Conservation (phyloP, 2,113 vertebrate genomes). For the Genyomyrus donnyi region DNA sequence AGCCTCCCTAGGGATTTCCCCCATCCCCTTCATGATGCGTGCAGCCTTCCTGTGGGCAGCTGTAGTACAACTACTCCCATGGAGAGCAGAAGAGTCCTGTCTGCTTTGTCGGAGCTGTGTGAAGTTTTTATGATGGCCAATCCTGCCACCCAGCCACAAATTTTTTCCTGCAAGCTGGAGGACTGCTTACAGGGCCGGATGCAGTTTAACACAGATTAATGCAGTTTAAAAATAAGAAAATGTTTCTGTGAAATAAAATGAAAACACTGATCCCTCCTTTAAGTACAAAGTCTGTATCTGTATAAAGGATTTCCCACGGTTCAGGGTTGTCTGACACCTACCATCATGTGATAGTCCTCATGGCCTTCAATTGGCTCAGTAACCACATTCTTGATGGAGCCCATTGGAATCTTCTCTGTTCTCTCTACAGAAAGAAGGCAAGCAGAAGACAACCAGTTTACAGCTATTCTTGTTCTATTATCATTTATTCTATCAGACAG, state of each 20-base stretch:
- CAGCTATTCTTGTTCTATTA: not conserved
- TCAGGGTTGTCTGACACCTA: constrained; percentile 52
- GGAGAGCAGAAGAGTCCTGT: not conserved
- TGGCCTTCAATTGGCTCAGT: constrained; percentile 96
- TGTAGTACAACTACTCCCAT: not conserved
- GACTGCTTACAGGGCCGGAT: not conserved
- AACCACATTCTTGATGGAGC: constrained; percentile 98
- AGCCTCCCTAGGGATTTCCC: not conserved
- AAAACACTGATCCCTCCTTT: not conserved
- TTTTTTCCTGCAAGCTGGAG: not conserved
- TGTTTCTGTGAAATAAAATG: not conserved
- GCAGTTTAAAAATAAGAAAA: not conserved
- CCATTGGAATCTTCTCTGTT: constrained; percentile 98
- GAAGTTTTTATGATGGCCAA: not conserved
- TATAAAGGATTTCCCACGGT: not conserved
- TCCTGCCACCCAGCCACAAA: not conserved
- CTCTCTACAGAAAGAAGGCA: constrained; percentile 66
- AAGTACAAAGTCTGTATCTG: not conserved
- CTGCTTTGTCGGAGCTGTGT: not conserved
- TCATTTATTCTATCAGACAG: not conserved
- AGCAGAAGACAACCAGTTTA: not conserved
- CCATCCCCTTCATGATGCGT: not conserved
- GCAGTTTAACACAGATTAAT: not conserved
- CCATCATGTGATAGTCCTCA: constrained; percentile 99
- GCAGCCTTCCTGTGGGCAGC: not conserved